Evolutionary conservation across 2,888 invertebrate species (phyloP).

Genomic region (Yponomeuta cagnagella): DNA sequence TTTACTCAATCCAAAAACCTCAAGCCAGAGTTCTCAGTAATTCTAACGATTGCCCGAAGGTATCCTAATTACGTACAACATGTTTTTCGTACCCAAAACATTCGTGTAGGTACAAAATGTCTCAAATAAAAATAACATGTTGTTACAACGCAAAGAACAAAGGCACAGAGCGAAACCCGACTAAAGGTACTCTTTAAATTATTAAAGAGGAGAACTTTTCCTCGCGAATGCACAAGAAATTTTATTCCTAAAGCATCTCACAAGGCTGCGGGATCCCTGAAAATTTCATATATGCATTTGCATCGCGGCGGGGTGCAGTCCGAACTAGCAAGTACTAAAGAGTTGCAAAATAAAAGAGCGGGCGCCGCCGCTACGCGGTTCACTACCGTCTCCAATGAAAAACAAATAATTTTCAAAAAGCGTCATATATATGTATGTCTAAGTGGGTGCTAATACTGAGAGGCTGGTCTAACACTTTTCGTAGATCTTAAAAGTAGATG

Average conservation of each 20-base stretch:
- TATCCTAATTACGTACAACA: background rate
- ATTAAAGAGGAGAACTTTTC: background rate
- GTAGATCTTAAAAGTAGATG: no score
- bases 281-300: slow-evolving; percentile 46
- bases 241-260: background rate
- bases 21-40: no score
- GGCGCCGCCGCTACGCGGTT: slow-evolving; percentile 29
- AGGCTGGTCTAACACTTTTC: no score
- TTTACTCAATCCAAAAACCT: no score
- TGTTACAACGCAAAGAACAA: background rate
- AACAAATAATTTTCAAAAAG: no score
- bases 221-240: background rate
- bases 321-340: slow-evolving; percentile 4
- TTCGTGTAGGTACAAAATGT: background rate
- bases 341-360: slow-evolving; percentile 5
- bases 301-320: slow-evolving; percentile 46
- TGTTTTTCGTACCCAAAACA: background rate
- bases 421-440: no score
- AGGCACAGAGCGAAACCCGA: background rate
- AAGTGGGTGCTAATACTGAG: no score
- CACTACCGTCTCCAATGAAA: slow-evolving; percentile 17
- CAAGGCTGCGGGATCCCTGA: slow-evolving; percentile 28
- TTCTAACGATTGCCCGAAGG: no score
- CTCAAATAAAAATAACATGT: background rate
- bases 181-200: slow-evolving; percentile 5